Percentiles rank a stretch among this genome's conserved stretches.
Evolutionary conservation across 2,113 vertebrate genomes (phyloP).

Genomic region (Prunella fulvescens): DNA sequence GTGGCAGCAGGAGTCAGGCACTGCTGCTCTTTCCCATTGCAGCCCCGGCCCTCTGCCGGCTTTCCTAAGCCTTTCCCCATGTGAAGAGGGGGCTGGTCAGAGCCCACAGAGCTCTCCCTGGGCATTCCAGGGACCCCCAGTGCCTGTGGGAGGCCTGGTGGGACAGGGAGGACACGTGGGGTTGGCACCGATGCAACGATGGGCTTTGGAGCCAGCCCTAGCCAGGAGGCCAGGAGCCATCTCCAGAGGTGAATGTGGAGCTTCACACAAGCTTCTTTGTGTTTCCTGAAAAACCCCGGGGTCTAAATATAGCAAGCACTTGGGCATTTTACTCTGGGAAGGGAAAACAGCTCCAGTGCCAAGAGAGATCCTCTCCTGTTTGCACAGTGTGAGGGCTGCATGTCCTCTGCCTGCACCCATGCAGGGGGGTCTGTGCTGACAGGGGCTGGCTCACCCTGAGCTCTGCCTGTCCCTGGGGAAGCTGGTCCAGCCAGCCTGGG

Average conservation of each 20-base stretch:
- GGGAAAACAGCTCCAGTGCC: constrained; percentile 12
- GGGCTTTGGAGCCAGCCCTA: neutral
- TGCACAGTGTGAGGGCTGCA: neutral
- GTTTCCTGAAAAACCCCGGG: neutral
- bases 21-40: neutral
- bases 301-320: constrained; percentile 43
- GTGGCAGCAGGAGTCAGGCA: neutral
- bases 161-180: neutral
- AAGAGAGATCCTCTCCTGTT: constrained; percentile 23
- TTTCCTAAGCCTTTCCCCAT: neutral
- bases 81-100: neutral
- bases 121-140: fast-evolving
- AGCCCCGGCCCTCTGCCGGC: neutral
- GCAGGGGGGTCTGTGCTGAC: neutral
- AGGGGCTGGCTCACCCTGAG: neutral
- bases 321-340: constrained; percentile 38
- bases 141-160: neutral
- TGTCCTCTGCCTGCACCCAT: neutral
- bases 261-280: neutral
- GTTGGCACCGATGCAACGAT: fast-evolving
- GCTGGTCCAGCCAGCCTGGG: neutral
- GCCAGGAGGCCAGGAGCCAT: neutral
- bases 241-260: neutral
- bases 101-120: neutral
- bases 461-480: neutral